phyloP scores from a whole-genome alignment of 2,797 vertebrate genomes.

The Vespertilio murinus region DNA sequence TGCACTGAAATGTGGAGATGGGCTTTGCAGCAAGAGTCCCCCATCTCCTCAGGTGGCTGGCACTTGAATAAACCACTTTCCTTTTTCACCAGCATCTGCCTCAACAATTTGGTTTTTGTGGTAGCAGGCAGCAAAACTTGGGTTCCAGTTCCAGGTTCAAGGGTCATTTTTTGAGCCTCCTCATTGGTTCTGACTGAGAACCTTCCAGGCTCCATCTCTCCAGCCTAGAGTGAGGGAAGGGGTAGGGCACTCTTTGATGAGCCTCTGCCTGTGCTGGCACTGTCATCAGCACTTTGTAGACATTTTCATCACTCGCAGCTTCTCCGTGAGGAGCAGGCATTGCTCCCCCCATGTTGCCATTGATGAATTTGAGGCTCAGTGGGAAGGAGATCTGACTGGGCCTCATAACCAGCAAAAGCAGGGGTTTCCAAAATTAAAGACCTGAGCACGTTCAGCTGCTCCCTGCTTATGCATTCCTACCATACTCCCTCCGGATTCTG shows the following conservation, averaged over 20 bases:
- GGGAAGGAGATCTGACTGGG: not conserved
- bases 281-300: not conserved
- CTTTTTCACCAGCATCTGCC: not conserved
- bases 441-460: not conserved
- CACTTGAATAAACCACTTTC: not conserved
- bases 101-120: not conserved
- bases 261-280: not conserved
- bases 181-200: not conserved
- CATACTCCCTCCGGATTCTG: not conserved
- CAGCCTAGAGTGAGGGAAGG: not conserved
- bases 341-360: not conserved
- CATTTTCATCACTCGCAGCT: not conserved
- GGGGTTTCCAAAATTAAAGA: not conserved
- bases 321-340: not conserved
- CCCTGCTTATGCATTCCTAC: not conserved
- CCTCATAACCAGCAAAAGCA: not conserved
- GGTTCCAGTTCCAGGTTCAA: not conserved
- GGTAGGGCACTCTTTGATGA: not conserved
- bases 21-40: not conserved
- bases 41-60: not conserved
- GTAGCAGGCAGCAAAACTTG: not conserved
- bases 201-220: not conserved
- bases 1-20: not conserved
- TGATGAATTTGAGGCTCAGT: not conserved
- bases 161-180: not conserved